These are phyloP conservation scores for Ametastegia equiseti DNA, from an alignment of 2,888 invertebrate genomes.

Conservation along the genomic window DNA sequence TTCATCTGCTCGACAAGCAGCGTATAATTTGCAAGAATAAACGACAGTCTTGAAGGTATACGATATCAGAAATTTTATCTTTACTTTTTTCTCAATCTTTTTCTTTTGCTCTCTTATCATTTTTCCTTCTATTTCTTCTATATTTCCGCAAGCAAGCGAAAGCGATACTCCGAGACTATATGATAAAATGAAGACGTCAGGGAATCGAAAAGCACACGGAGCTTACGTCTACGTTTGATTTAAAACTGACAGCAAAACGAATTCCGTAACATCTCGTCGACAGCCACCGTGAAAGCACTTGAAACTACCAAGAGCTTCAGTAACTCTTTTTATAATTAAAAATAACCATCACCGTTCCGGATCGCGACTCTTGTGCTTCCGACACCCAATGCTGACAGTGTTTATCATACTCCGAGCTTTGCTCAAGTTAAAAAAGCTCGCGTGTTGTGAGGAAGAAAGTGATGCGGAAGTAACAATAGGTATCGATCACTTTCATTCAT, in stretches of 20 bases:
- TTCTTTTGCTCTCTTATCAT: too few species aligned
- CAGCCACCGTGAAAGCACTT: not conserved
- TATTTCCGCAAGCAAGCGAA: too few species aligned
- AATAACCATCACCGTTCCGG: not conserved
- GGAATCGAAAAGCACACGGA: not conserved
- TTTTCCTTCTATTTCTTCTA: too few species aligned
- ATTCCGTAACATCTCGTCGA: constrained; percentile 17
- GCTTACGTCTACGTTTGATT: constrained; percentile 1
- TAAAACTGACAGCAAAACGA: constrained; percentile 4
- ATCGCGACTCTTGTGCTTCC: not conserved
- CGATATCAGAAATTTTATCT: not conserved
- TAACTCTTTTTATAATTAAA: constrained; percentile 22
- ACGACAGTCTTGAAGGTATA: not conserved
- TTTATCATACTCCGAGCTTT: not conserved
- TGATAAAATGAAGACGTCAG: not conserved
- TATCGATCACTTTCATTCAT: constrained; percentile 34
- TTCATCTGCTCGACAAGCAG: not conserved
- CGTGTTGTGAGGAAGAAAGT: not conserved
- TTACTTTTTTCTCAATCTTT: too few species aligned
- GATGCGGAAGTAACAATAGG: not conserved
- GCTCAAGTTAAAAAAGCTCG: not conserved
- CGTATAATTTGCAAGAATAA: not conserved
- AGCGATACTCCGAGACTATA: not conserved
- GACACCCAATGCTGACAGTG: not conserved
- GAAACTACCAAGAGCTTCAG: not conserved